Conservation (phyloP, 2,113 vertebrate species). For the Actinemys pallida region DNA sequence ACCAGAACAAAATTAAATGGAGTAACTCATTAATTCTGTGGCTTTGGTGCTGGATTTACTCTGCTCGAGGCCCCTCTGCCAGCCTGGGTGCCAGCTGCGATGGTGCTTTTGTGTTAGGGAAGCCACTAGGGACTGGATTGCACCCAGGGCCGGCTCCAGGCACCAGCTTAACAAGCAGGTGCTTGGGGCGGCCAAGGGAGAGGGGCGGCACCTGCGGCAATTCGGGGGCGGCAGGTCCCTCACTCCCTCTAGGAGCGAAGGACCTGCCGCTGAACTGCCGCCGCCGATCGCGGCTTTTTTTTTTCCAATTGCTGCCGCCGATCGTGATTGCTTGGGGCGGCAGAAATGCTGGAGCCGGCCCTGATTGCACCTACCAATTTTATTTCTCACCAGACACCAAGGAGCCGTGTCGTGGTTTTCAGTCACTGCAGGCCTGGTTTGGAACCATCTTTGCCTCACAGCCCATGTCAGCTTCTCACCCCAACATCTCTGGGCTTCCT, state of each 20-base stretch:
- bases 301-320: too few species aligned
- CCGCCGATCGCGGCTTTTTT: too few species aligned
- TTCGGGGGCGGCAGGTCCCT: too few species aligned
- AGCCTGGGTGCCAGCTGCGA: too few species aligned
- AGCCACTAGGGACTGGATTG: not conserved
- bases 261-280: too few species aligned
- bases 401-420: not conserved
- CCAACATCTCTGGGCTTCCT: not conserved
- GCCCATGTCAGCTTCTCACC: not conserved
- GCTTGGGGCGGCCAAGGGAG: too few species aligned
- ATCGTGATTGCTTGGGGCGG: too few species aligned
- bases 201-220: too few species aligned
- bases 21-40: not conserved
- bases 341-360: too few species aligned
- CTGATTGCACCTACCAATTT: not conserved
- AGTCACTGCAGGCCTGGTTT: too few species aligned
- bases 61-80: not conserved
- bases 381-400: not conserved
- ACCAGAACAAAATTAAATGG: not conserved
- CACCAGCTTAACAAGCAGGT: too few species aligned
- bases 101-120: not conserved
- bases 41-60: not conserved
- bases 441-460: not conserved
- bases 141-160: not conserved
- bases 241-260: too few species aligned